A percentile compares a stretch with the other conserved stretches of the same genome.
Evolutionary conservation across 1,140 invertebrate species (phyloP).

Genomic region (Drosophila pseudoananassae): DNA sequence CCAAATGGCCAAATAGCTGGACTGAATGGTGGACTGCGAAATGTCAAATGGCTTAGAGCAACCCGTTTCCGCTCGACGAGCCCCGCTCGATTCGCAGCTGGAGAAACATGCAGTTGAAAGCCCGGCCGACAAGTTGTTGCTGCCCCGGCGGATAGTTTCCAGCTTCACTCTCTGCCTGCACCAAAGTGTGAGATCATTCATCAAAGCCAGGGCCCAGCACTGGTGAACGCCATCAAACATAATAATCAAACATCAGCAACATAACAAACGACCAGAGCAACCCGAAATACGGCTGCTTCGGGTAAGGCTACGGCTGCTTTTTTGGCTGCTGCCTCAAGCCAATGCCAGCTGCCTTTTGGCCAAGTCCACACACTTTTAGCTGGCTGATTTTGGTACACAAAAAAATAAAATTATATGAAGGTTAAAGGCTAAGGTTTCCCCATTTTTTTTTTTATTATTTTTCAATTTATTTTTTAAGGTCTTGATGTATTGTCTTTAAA

Average conservation of each 20-base stretch:
- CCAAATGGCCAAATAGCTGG: constrained; percentile 22
- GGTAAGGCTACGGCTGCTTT: constrained; percentile 33
- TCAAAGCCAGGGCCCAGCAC: constrained; percentile 59
- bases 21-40: constrained; percentile 20
- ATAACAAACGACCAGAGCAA: constrained; percentile 77
- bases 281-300: constrained; percentile 61
- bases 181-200: constrained; percentile 74
- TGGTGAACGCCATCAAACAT: constrained; percentile 77
- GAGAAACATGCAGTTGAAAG: constrained; percentile 55
- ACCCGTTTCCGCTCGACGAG: constrained; percentile 24
- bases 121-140: constrained; percentile 42
- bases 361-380: constrained; percentile 21
- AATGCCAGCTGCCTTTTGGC: constrained; percentile 38
- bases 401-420: background rate
- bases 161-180: constrained; percentile 38
- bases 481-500: no score
- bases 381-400: background rate
- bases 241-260: constrained; percentile 82
- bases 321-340: constrained; percentile 39
- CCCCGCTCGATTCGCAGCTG: constrained; percentile 13
- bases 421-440: no score
- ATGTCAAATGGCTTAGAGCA: constrained; percentile 21
- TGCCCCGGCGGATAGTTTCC: constrained; percentile 34
- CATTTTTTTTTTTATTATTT: no score
- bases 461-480: no score